Evolutionary conservation across 2,888 invertebrate genomes (phyloP), one percentile per base, ranked within the genome.

Genomic region (Sesia apiformis): DNA sequence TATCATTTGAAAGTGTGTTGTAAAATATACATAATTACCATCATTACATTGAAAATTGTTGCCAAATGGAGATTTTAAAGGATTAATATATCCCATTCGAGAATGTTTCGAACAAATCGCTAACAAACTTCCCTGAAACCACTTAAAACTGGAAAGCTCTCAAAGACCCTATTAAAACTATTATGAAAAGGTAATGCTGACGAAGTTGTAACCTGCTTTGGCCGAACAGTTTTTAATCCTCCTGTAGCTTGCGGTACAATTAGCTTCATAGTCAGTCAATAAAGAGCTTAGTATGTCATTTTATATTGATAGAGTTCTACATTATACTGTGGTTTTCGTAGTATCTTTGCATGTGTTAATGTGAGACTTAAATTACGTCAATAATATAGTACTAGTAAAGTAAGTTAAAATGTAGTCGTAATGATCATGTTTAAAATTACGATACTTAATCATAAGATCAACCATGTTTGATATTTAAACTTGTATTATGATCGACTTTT

Each of bases 161-260:
- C 55, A 52, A 55, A 57, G 50, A 42, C 52, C 53, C 57, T 52
- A 57, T 61, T 58, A 56, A 56, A 61, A 61, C 57, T 60, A 59
- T 56, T 51, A 53, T 53, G 51, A 49, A 53, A 53, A 56, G 56
- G 54, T 49, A 51, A 59, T 57, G 38, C 53, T n/a, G 49, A 42
- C 40, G 52, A 55, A 53, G 55, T 53, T 57, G 53, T 57, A 53
- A 46, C 46, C 23, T 46, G 43, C 43, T 43, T 57, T 52, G 49
- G 40, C 23, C 49, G 49, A 57, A 53, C 52, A 38, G 55, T 53
- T 55, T 57, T 57, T 53, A 53, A 57, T 53, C 55, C 53, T 52
- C 40, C 53, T 49, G 8, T 41, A 52, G 51, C n/a, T 40, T 23
- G 4, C 23, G n/a, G 46, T 23, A 23, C 23, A 23, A 23, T 23